phyloP scores from a whole-genome alignment of 2,888 invertebrate species.

The Agrilus biguttatus region DNA sequence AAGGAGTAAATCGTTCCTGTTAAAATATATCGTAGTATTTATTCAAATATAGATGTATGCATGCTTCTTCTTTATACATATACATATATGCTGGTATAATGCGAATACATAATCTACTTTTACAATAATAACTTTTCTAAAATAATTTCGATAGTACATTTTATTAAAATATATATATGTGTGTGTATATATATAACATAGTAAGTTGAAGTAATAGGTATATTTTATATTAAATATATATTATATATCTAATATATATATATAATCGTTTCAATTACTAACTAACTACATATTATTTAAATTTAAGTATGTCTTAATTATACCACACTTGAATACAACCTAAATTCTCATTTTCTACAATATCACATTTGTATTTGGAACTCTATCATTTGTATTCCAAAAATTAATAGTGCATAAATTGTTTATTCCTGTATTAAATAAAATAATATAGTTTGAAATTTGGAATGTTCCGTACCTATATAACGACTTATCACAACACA shows the following conservation, averaged over 20 bases:
- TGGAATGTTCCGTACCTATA: background rate
- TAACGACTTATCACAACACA: too few species aligned
- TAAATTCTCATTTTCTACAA: slow-evolving; percentile 21
- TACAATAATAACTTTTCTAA: slow-evolving; percentile 8
- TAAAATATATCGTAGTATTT: slow-evolving; percentile 1
- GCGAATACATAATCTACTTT: slow-evolving; percentile 8
- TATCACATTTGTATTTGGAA: slow-evolving; percentile 30
- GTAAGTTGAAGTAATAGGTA: too few species aligned
- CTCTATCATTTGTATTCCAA: slow-evolving; percentile 13
- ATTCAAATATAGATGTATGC: slow-evolving; percentile 7
- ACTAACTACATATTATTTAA: slow-evolving; percentile 24
- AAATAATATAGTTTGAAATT: background rate
- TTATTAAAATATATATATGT: slow-evolving; percentile 12
- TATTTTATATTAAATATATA: slow-evolving; percentile 6
- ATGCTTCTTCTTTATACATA: slow-evolving; percentile 9
- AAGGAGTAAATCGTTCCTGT: slow-evolving; percentile 1
- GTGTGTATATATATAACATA: slow-evolving; percentile 29
- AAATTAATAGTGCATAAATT: slow-evolving; percentile 10
- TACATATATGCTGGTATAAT: slow-evolving; percentile 10
- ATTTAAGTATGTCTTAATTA: slow-evolving; percentile 10
- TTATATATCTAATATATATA: slow-evolving; percentile 13
- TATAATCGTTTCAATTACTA: slow-evolving; percentile 8
- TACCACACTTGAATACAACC: too few species aligned
- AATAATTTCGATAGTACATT: slow-evolving; percentile 8
- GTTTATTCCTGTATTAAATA: slow-evolving; percentile 1